Percentiles rank a stretch among this genome's conserved stretches.
Evolutionary conservation across 2,113 vertebrate genomes (phyloP).

Genomic region (Bungarus multicinctus): DNA sequence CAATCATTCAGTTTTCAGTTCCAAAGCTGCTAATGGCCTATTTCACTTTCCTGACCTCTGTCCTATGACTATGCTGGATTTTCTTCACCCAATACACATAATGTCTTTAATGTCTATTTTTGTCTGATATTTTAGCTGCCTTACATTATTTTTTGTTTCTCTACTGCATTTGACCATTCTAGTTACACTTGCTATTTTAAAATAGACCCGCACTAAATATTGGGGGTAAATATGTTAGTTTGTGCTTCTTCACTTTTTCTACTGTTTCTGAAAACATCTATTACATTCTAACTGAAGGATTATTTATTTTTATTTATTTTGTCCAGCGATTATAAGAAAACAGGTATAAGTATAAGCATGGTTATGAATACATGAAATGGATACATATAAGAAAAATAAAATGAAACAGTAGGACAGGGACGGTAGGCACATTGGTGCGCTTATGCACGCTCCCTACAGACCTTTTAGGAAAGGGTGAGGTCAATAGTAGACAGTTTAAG

Average conservation of each 20-base stretch:
- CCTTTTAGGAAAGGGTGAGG: no score
- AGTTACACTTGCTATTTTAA: neutral
- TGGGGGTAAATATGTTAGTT: neutral
- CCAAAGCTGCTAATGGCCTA: neutral
- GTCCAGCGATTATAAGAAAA: no score
- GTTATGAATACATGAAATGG: no score
- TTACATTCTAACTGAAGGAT: neutral
- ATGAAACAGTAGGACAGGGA: no score
- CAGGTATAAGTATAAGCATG: no score
- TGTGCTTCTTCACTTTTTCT: neutral
- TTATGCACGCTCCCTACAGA: no score
- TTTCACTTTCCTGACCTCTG: neutral
- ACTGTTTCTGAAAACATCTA: neutral
- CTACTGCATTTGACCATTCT: neutral
- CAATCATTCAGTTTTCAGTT: neutral
- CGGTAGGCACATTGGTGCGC: no score
- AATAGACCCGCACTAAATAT: neutral
- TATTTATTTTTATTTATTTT: no score
- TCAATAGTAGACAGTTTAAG: no score
- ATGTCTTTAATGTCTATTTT: neutral
- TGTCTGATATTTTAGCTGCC: neutral
- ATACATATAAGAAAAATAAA: no score
- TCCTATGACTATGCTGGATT: neutral
- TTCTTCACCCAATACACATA: neutral
- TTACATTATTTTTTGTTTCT: neutral